Percentiles rank a stretch among this genome's conserved stretches.
phyloP scores from a whole-genome alignment of 2,888 invertebrate species.

The Cryptocheilus praepositus region DNA sequence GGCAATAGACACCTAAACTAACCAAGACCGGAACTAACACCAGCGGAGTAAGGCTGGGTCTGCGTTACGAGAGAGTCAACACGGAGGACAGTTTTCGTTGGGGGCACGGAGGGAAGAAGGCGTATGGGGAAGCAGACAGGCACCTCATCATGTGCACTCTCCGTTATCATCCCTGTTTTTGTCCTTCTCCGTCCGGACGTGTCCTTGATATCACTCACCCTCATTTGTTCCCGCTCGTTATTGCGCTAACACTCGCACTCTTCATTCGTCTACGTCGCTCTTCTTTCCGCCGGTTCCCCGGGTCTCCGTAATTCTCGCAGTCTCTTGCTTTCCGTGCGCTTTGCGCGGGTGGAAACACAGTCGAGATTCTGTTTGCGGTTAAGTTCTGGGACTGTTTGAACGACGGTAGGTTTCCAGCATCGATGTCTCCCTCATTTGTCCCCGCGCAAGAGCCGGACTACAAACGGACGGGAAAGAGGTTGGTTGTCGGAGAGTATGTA shows the following conservation, averaged over 20 bases:
- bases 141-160: constrained; percentile 7
- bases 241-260: no score
- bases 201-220: no score
- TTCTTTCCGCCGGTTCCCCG: no score
- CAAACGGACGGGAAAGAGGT: constrained; percentile 2
- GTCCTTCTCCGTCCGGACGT: neutral
- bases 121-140: neutral
- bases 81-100: constrained; percentile 12
- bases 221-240: no score
- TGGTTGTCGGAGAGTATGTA: no score
- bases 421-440: constrained; percentile 32
- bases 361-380: constrained; percentile 40
- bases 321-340: no score
- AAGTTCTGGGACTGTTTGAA: constrained; percentile 38
- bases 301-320: no score
- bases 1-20: constrained; percentile 46
- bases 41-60: constrained; percentile 30
- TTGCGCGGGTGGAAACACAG: constrained; percentile 17
- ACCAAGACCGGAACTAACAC: constrained; percentile 47
- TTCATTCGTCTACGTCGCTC: no score
- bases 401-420: constrained; percentile 26
- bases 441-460: constrained; percentile 7
- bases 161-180: constrained; percentile 2
- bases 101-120: neutral
- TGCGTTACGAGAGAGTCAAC: constrained; percentile 38